Percentiles rank a stretch among this genome's conserved stretches.
These are phyloP conservation scores for Oreochromis niloticus DNA, from an alignment of 2,113 vertebrate genomes.

Conservation along the genomic window DNA sequence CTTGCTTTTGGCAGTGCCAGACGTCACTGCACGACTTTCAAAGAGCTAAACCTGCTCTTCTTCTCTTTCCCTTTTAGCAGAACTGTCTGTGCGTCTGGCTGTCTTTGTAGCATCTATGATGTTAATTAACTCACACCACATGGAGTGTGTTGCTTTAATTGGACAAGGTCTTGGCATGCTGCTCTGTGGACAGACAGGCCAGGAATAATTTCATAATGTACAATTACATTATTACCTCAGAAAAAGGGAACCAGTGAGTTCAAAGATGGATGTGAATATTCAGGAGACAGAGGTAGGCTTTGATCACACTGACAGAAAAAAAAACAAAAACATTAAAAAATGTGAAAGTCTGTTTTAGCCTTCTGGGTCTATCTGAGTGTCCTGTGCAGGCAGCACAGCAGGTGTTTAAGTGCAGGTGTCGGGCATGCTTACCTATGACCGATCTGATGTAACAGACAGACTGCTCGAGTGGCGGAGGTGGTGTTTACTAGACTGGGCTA, in stretches of 20 bases:
- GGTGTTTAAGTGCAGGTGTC: neutral
- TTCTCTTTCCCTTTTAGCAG: neutral
- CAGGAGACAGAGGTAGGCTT: slow-evolving; percentile 14
- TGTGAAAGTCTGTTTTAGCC: neutral
- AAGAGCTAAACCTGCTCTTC: slow-evolving; percentile 4
- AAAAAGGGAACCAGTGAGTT: slow-evolving; percentile 14
- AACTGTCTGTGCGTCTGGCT: slow-evolving; percentile 10
- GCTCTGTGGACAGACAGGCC: slow-evolving; percentile 35
- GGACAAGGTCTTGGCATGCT: slow-evolving; percentile 51
- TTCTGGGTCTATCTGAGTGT: neutral
- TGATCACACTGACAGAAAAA: slow-evolving; percentile 26
- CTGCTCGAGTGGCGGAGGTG: neutral
- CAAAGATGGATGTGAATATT: slow-evolving; percentile 40
- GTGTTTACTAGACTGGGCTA: slow-evolving; percentile 3
- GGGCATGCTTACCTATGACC: neutral
- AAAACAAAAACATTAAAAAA: neutral
- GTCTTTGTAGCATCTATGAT: slow-evolving; percentile 33
- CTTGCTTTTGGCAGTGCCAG: neutral
- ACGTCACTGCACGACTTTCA: neutral
- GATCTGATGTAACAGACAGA: slow-evolving; percentile 9
- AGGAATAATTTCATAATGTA: slow-evolving; percentile 49
- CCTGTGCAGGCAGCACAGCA: neutral
- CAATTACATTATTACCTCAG: slow-evolving; percentile 38
- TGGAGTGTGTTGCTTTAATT: slow-evolving; percentile 58
- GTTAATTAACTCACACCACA: slow-evolving; percentile 63